These are phyloP conservation scores for Charanyca ferruginea DNA, from an alignment of 2,888 invertebrate genomes.

Conservation along the genomic window DNA sequence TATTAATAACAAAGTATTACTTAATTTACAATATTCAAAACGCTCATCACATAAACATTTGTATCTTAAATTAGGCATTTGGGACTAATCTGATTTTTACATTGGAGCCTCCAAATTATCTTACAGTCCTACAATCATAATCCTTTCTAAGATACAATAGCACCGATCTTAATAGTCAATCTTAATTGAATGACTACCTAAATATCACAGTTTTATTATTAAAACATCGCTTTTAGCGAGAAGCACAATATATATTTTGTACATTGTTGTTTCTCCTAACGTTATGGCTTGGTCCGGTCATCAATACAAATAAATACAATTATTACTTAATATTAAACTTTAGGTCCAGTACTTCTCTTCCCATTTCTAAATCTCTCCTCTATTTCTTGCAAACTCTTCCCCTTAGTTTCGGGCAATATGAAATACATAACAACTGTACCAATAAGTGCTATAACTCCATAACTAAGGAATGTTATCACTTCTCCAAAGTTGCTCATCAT, in stretches of 20 bases:
- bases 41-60: too few relatives aligned
- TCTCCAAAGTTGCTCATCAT: slow-evolving; percentile 91
- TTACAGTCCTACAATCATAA: slow-evolving; percentile 22
- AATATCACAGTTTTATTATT: slow-evolving; percentile 85
- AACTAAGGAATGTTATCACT: slow-evolving; percentile 92
- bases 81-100: too few relatives aligned
- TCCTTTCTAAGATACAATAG: slow-evolving; percentile 35
- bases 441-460: slow-evolving; percentile 90
- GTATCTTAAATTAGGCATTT: too few relatives aligned
- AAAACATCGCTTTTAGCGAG: slow-evolving; percentile 75
- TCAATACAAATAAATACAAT: slow-evolving; percentile 1
- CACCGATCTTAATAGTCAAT: slow-evolving; percentile 27
- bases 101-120: too few relatives aligned
- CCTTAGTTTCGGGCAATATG: slow-evolving; percentile 93
- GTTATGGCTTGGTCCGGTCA: slow-evolving; percentile 42
- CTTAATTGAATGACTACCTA: slow-evolving; percentile 74
- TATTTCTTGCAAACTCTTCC: slow-evolving; percentile 93
- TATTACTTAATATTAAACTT: slow-evolving; percentile 63
- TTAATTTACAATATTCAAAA: too few relatives aligned
- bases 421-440: slow-evolving; percentile 91
- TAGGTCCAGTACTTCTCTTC: slow-evolving; percentile 69
- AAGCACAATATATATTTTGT: slow-evolving; percentile 63
- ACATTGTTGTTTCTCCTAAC: slow-evolving; percentile 35
- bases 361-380: slow-evolving; percentile 90
- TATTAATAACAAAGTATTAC: too few relatives aligned